A percentile compares a stretch with the other conserved stretches of the same genome.
phyloP scores from a whole-genome alignment of 2,888 invertebrate genomes.

The Ptilodon capucinus region DNA sequence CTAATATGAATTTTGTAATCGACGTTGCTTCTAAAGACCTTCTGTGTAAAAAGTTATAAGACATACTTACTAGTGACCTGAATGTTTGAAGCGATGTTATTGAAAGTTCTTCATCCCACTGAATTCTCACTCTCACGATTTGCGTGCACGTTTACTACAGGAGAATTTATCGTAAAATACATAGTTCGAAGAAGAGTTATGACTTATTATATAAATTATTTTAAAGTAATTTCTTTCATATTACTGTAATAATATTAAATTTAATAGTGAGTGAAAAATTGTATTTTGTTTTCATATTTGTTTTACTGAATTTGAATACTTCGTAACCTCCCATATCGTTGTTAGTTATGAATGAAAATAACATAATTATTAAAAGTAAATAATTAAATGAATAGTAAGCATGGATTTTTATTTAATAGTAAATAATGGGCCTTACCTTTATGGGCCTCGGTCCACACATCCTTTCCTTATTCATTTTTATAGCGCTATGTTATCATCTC shows the following conservation, averaged over 20 bases:
- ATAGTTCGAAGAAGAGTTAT: slow-evolving; percentile 75
- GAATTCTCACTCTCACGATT: slow-evolving; percentile 79
- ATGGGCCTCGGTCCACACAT: too few species aligned
- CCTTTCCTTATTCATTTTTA: too few species aligned
- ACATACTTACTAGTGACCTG: slow-evolving; percentile 83
- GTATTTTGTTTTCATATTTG: slow-evolving; percentile 81
- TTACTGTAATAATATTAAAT: slow-evolving; percentile 81
- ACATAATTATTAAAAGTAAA: slow-evolving; percentile 83
- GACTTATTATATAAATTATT: slow-evolving; percentile 78
- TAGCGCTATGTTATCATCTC: too few species aligned
- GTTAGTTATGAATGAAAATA: slow-evolving; percentile 83
- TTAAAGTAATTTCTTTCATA: slow-evolving; percentile 74
- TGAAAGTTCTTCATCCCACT: slow-evolving; percentile 74
- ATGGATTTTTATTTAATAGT: slow-evolving; percentile 69
- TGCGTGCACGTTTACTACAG: slow-evolving; percentile 74
- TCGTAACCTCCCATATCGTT: slow-evolving; percentile 82
- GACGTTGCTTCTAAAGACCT: slow-evolving; percentile 81
- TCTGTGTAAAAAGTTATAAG: slow-evolving; percentile 80
- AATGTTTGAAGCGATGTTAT: slow-evolving; percentile 77
- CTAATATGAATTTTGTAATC: slow-evolving; percentile 81
- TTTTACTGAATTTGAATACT: slow-evolving; percentile 82
- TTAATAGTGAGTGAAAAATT: slow-evolving; percentile 82
- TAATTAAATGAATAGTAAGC: slow-evolving; percentile 81
- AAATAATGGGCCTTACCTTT: slow-evolving; percentile 2
- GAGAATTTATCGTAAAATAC: slow-evolving; percentile 69